A percentile compares a stretch with the other conserved stretches of the same genome.
phyloP scores from a whole-genome alignment of 2,797 vertebrate genomes.

The Thaleichthys pacificus region DNA sequence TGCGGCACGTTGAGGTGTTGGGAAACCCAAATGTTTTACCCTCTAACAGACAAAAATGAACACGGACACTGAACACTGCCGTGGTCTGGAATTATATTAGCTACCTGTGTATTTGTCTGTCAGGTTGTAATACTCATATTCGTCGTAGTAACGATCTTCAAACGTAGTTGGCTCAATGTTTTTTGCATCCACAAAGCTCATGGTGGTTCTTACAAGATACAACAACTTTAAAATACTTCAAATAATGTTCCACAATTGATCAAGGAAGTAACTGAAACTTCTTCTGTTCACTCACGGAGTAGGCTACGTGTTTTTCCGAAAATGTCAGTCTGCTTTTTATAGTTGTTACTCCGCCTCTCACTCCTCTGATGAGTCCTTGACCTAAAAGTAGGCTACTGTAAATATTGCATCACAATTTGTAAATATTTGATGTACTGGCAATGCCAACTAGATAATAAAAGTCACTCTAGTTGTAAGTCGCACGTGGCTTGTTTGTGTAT shows the following conservation, averaged over 20 bases:
- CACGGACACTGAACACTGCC: too few relatives aligned
- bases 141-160: constrained; percentile 76
- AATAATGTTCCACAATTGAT: background rate
- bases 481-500: background rate
- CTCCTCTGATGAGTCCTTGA: constrained; percentile 11
- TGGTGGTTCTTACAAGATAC: constrained; percentile 28
- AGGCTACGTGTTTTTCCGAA: constrained; percentile 46
- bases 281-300: background rate
- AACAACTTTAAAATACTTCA: background rate
- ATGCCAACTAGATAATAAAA: constrained; percentile 14
- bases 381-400: background rate
- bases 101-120: constrained; percentile 79
- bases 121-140: constrained; percentile 84
- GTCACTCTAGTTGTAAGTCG: constrained; percentile 11
- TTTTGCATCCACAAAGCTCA: constrained; percentile 79
- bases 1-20: background rate
- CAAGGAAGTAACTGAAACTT: background rate
- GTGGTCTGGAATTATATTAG: constrained; percentile 8
- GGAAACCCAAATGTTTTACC: background rate
- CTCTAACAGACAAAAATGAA: background rate
- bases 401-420: constrained; percentile 57
- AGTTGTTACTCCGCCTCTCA: constrained; percentile 29
- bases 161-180: constrained; percentile 73
- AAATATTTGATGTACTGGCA: constrained; percentile 46
- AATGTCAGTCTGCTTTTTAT: constrained; percentile 29